Base-by-base conservation (phyloP, 2,797 vertebrate genomes). In the Mycteria americana region DNA sequence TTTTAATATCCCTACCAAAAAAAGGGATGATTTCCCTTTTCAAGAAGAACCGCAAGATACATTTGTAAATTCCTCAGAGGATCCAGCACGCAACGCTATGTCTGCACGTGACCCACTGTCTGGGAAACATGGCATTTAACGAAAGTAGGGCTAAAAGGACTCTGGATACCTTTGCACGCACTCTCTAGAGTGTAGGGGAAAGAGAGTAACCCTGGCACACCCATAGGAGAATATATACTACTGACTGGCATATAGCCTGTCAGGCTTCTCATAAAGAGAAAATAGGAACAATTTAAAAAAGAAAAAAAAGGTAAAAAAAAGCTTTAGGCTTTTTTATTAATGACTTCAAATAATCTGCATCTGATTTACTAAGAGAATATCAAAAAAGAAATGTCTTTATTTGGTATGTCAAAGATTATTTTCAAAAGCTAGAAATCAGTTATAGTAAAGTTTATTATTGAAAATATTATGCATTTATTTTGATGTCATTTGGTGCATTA, bases 61-160 rank as follows among this genome's bases (percentile, higher is more conserved):
- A 28, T 73, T 57, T 77, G 35, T 28, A 22, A 57, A 57, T 60
- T 78, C 41, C 37, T 74, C 18, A 37, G 33, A 56, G 73, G 30
- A 37, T 62, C 41, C 65, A 57, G 45, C 28, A 45, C 16, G 35
- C 33, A 77, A 5, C 0, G 0, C 53, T 60, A 4, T 7, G 13
- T 53, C 46, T 82, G 45, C 74, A 24, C 13, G 4, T 22, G 25
- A 56, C 13, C 18, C 16, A 3, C 1, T 12, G 14, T 9, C 11
- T 24, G 35, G 46, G 76, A 88, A 80, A 72, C 6, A 41, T 1
- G 9, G 22, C 21, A 60, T 62, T 86, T 48, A 37, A 60, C 39
- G 15, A 22, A 76, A 50, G 30, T 2, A 37, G 16, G n/a, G 37
- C 37, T 84, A 28, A 64, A 90, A 53, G 53, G 0, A 13, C 7